Conservation (phyloP, 1,140 invertebrate genomes). For the Drosophila pseudoananassae region DNA sequence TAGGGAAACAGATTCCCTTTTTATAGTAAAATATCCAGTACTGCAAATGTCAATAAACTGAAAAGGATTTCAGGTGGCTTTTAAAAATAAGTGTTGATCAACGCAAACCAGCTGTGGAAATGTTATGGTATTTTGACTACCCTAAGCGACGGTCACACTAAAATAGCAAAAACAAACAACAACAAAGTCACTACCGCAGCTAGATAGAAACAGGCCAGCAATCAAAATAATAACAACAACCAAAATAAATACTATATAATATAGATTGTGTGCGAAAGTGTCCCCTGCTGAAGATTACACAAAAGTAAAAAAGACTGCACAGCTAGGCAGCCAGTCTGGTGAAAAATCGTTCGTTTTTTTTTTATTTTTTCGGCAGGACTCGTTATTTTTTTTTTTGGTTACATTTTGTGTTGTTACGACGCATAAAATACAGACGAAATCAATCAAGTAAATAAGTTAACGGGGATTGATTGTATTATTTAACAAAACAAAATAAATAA, state of each 20-base stretch:
- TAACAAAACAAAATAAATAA: slow-evolving; percentile 26
- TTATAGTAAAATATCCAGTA: too few relatives aligned
- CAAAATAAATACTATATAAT: slow-evolving; percentile 16
- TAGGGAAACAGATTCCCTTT: too few relatives aligned
- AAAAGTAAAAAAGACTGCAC: slow-evolving; percentile 11
- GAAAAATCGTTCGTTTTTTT: slow-evolving; percentile 27
- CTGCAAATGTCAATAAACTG: too few relatives aligned
- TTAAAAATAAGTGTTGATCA: too few relatives aligned
- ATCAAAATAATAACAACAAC: slow-evolving; percentile 54
- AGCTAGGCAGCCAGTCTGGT: slow-evolving; percentile 20
- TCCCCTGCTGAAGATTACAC: slow-evolving; percentile 29
- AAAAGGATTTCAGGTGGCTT: too few relatives aligned
- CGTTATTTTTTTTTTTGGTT: slow-evolving; percentile 17
- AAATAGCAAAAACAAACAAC: too few relatives aligned
- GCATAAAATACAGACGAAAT: slow-evolving; percentile 37
- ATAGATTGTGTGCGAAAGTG: slow-evolving; percentile 33
- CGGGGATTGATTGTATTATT: slow-evolving; percentile 1
- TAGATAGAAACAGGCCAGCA: slow-evolving; percentile 46
- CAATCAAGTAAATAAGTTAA: slow-evolving; percentile 20
- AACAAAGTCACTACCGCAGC: slow-evolving; percentile 3
- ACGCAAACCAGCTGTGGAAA: too few relatives aligned
- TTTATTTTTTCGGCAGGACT: slow-evolving; percentile 20
- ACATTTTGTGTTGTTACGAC: slow-evolving; percentile 47
- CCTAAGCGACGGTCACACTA: too few relatives aligned
- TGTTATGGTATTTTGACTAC: too few relatives aligned